Evolutionary conservation across 2,797 vertebrate genomes (phyloP).

Genomic region (Coilia nasus): DNA sequence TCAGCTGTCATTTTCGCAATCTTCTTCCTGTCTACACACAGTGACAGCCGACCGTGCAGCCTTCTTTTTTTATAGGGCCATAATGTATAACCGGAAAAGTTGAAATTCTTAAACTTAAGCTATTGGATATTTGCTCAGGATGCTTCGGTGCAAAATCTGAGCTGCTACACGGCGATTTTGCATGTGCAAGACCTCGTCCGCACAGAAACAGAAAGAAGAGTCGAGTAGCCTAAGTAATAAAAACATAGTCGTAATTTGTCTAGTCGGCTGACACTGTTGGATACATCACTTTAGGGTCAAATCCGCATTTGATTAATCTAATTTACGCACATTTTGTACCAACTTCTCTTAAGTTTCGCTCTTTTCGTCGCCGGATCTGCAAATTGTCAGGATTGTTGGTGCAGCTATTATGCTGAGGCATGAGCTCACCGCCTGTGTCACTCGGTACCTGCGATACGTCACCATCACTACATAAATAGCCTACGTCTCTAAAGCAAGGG

Average conservation of each 20-base stretch:
- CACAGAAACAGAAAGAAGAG: not conserved
- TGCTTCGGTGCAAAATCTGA: not conserved
- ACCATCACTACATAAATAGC: conserved; percentile 26
- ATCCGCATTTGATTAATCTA: not conserved
- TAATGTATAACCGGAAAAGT: not conserved
- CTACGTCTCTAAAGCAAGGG: conserved; percentile 20
- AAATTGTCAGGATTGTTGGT: not conserved
- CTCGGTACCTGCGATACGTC: conserved; percentile 24
- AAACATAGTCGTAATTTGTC: not conserved
- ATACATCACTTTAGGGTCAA: not conserved
- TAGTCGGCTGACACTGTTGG: not conserved
- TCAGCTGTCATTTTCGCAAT: not conserved
- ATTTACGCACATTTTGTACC: not conserved
- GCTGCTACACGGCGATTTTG: not conserved
- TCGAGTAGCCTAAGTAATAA: not conserved
- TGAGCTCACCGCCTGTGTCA: conserved; percentile 21
- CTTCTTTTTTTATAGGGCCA: not conserved
- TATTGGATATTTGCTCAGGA: not conserved
- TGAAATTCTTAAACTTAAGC: not conserved
- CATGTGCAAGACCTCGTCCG: not conserved
- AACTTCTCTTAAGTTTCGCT: not conserved
- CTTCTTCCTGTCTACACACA: not conserved
- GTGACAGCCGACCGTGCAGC: not conserved
- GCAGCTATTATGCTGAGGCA: conserved; percentile 21
- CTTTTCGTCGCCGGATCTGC: not conserved